Percentiles rank a stretch among this genome's conserved stretches.
Evolutionary conservation across 2,888 invertebrate species (phyloP).

Genomic region (Ischnura elegans): DNA sequence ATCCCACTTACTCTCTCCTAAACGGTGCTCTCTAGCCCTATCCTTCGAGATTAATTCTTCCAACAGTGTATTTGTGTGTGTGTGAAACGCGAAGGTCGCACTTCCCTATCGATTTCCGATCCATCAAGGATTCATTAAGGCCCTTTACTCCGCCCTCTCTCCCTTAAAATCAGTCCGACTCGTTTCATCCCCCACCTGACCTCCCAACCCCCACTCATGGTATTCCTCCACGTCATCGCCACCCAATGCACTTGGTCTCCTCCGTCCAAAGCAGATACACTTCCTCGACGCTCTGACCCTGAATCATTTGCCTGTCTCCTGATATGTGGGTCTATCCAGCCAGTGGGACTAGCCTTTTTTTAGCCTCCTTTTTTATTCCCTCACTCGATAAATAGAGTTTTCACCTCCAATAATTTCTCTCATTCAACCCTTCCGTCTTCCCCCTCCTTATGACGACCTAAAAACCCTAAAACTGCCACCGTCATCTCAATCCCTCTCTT

Average conservation of each 20-base stretch:
- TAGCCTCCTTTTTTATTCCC: not conserved
- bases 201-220: not conserved
- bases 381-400: slow-evolving; percentile 18
- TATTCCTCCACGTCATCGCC: not conserved
- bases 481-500: too few species aligned
- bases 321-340: too few species aligned
- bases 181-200: not conserved
- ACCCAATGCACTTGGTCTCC: not conserved
- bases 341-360: not conserved
- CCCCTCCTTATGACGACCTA: not conserved
- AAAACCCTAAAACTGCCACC: not conserved
- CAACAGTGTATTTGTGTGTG: not conserved
- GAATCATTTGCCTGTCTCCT: not conserved
- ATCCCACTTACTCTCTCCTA: too few species aligned
- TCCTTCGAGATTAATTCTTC: slow-evolving; percentile 24
- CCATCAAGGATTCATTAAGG: slow-evolving; percentile 52
- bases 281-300: slow-evolving; percentile 38
- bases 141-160: not conserved
- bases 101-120: slow-evolving; percentile 52
- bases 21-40: not conserved
- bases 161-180: slow-evolving; percentile 16
- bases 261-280: slow-evolving; percentile 30
- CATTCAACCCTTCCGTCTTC: not conserved
- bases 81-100: slow-evolving; percentile 41
- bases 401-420: slow-evolving; percentile 26